These are phyloP conservation scores for Microchirus variegatus DNA, from an alignment of 2,797 vertebrate species.

Conservation along the genomic window DNA sequence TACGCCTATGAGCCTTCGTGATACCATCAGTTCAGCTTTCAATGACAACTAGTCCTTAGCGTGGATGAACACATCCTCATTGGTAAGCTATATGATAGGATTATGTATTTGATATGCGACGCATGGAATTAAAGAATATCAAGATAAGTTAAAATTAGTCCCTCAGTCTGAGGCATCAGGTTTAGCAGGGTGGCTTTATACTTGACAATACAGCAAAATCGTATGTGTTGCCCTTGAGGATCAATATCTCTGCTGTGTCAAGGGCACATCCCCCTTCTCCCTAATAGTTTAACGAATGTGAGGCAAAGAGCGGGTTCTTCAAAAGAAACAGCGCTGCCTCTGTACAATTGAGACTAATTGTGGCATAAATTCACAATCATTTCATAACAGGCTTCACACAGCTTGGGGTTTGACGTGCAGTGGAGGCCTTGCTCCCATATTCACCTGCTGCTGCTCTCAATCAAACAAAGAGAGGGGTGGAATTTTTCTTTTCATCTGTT, in stretches of 20 bases:
- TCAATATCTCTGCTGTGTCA: slow-evolving; percentile 45
- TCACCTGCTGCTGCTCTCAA: slow-evolving; percentile 75
- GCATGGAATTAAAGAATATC: slow-evolving; percentile 56
- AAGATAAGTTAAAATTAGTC: slow-evolving; percentile 40
- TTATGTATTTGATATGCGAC: slow-evolving; percentile 62
- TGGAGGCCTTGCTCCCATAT: slow-evolving; percentile 67
- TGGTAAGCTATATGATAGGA: slow-evolving; percentile 54
- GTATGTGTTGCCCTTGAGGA: slow-evolving; percentile 54
- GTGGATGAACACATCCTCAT: slow-evolving; percentile 56
- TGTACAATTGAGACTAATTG: slow-evolving; percentile 70
- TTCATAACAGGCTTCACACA: slow-evolving; percentile 62
- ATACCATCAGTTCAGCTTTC: slow-evolving; percentile 73
- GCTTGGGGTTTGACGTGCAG: slow-evolving; percentile 66
- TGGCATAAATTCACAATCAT: slow-evolving; percentile 67
- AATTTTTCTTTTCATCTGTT: slow-evolving; percentile 82
- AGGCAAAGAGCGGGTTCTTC: slow-evolving; percentile 41
- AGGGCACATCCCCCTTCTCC: slow-evolving; percentile 36
- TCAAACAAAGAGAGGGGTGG: slow-evolving; percentile 77
- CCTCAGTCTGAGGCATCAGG: slow-evolving; percentile 17
- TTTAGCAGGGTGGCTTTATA: slow-evolving; percentile 6
- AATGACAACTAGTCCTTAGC: slow-evolving; percentile 70
- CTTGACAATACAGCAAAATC: slow-evolving; percentile 20
- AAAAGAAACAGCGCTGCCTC: slow-evolving; percentile 42
- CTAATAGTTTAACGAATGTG: slow-evolving; percentile 37
- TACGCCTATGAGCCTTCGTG: slow-evolving; percentile 56